phyloP scores from a whole-genome alignment of 2,888 invertebrate genomes.

The Panzeria rudis region DNA sequence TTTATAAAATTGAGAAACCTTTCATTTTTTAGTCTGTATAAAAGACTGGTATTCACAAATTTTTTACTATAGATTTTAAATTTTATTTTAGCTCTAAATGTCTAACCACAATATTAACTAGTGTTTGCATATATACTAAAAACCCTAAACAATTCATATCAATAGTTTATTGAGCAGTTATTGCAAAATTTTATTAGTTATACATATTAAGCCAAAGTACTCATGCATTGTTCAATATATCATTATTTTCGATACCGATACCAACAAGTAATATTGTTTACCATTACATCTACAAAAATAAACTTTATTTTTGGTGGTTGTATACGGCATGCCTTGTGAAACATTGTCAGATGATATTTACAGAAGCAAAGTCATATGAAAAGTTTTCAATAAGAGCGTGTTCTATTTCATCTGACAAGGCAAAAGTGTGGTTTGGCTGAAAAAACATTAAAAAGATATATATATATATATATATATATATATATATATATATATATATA shows the following conservation, averaged over 20 bases:
- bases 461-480: neutral
- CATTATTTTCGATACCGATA: neutral
- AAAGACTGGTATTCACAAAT: neutral
- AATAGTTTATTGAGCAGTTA: slow-evolving; percentile 5
- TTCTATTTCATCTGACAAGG: too few species aligned
- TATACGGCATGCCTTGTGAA: too few species aligned
- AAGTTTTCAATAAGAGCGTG: too few species aligned
- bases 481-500: too few species aligned
- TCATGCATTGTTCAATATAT: neutral
- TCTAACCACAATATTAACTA: neutral
- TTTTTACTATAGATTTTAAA: too few species aligned
- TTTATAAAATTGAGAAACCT: too few species aligned
- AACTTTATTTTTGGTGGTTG: too few species aligned
- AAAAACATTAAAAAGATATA: neutral
- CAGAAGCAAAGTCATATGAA: too few species aligned
- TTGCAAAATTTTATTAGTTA: neutral
- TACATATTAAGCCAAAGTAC: neutral
- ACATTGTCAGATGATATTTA: too few species aligned
- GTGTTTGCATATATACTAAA: neutral
- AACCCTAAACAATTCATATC: neutral
- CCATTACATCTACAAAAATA: neutral
- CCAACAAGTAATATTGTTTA: neutral
- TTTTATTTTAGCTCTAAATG: neutral
- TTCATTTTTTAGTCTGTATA: too few species aligned
- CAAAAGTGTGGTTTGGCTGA: too few species aligned